Base-by-base conservation (phyloP, 2,797 vertebrate genomes). In the Gallinago nigripennis region DNA sequence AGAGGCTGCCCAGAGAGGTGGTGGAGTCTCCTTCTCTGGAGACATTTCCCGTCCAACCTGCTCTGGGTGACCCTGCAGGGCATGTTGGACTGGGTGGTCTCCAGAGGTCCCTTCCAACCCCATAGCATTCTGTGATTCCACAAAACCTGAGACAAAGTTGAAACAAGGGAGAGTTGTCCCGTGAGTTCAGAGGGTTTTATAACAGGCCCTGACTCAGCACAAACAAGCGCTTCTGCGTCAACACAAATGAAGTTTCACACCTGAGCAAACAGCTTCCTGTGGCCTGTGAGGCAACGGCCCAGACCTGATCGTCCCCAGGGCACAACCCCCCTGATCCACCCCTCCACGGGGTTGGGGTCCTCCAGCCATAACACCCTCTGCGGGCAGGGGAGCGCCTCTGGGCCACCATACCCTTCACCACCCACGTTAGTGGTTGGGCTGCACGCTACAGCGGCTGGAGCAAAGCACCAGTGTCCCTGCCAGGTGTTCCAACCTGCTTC, bases 321-420 rank as follows among this genome's bases (percentile, higher is more conserved):
- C 37, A 82, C 61, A 86, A 92, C 56, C 45, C 18, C 11, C 21
- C 84, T 46, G 72, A 79, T 64, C 66, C 60, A 87, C 65, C 71
- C 53, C 68, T 9, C 21, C 27, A 30, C 35, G n/a, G 95, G 95
- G 94, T n/a, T 96, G 90, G 92, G 92, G 86, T 94, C 81, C 92
- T 86, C 80, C 91, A 60, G 56, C 57, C 37, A 39, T 39, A 56
- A 82, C n/a, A 83, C 17, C 37, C 50, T 88, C 69, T 21, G 28
- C 51, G 82, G 91, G 86, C 46, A 86, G 65, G 56, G 88, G 91
- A 61, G 95, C 86, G 80, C 30, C 87, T 20, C 54, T 53, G 71
- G 75, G 28, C 18, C 78, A 65, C 86, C 86, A 92, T 85, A 28
- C 45, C 20, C 31, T 87, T 90, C 63, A 61, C 63, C 57, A 33